Base-by-base conservation (phyloP, 2,113 vertebrate genomes). In the Apodemus sylvaticus region DNA sequence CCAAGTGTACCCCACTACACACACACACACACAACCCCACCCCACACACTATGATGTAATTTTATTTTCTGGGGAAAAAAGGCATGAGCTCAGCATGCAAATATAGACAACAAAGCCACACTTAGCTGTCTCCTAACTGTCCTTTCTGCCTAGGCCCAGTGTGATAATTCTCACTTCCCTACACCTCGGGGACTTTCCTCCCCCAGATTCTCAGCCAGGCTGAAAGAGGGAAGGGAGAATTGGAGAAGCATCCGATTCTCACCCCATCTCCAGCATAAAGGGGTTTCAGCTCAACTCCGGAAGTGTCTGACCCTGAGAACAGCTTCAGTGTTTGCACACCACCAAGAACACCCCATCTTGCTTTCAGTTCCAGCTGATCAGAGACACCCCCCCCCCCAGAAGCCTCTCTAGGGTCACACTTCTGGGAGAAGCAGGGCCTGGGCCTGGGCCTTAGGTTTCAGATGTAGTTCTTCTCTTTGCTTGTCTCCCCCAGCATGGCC, bases 11-110 rank as follows among this genome's bases (percentile, higher is more conserved):
- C 81, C 31, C 45, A 48, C 73, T 51, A 20, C 51, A n/a, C 53
- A 58, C 16, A 55, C 78, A 60, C 53, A 60, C 79, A 39, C 66
- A 0, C 16, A 78, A 58, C 42, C 82, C 29, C 81, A 62, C 81
- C 71, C 51, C 62, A 16, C 91, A 79, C 91, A 71, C 82, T 64
- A 62, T 96, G 97, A 97, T 93, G 96, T 95, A 96, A 97, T 95
- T 96, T 94, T 87, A 86, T 97, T 96, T 98, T 97, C 83, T 81
- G 79, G 83, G 89, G 83, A 7, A 92, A 85, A 93, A 92, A 86
- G 91, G 94, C 29, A 16, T 96, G 96, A 97, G 95, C 96, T 97
- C 97, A 97, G 93, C 81, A 92, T 96, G 94, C 96, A 97, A 97
- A 98, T 97, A 97, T 96, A 97, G 97, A 87, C 96, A 94, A 94